Conservation (phyloP, 2,888 invertebrate genomes). For the Meloe dianella region DNA sequence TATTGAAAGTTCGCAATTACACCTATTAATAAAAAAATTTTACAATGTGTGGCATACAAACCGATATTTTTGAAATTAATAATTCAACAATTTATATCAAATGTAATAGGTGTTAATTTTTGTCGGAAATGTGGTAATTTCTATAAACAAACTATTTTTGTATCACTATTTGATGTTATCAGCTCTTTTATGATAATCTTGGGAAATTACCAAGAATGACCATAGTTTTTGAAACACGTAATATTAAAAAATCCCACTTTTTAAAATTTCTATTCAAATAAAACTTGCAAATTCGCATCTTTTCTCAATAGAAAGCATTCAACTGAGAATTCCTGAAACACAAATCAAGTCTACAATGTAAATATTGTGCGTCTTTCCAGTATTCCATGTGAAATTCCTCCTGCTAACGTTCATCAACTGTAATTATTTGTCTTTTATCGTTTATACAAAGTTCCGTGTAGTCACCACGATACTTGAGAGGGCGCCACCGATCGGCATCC, state of each 20-base stretch:
- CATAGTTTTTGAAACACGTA: too few relatives aligned
- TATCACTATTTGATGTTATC: too few relatives aligned
- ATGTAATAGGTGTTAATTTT: neutral
- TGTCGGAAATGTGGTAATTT: neutral
- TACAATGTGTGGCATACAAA: constrained; percentile 43
- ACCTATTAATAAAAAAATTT: constrained; percentile 58
- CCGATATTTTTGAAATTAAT: constrained; percentile 4
- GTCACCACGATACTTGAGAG: constrained; percentile 45
- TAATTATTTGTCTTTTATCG: neutral
- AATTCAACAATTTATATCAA: neutral
- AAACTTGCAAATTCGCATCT: too few relatives aligned
- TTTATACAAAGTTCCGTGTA: constrained; percentile 11
- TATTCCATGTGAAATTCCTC: neutral
- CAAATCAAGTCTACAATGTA: neutral
- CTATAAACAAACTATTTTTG: neutral
- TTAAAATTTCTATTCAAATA: too few relatives aligned
- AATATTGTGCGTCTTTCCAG: neutral
- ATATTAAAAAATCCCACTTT: too few relatives aligned
- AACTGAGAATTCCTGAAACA: too few relatives aligned
- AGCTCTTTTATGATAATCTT: too few relatives aligned
- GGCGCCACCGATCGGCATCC: constrained; percentile 60
- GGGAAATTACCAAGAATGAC: too few relatives aligned
- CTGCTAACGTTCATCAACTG: neutral
- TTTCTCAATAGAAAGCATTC: too few relatives aligned
- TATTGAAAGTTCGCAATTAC: constrained; percentile 54